phyloP scores from a whole-genome alignment of 2,888 invertebrate genomes.

The Drosophila mulleri region DNA sequence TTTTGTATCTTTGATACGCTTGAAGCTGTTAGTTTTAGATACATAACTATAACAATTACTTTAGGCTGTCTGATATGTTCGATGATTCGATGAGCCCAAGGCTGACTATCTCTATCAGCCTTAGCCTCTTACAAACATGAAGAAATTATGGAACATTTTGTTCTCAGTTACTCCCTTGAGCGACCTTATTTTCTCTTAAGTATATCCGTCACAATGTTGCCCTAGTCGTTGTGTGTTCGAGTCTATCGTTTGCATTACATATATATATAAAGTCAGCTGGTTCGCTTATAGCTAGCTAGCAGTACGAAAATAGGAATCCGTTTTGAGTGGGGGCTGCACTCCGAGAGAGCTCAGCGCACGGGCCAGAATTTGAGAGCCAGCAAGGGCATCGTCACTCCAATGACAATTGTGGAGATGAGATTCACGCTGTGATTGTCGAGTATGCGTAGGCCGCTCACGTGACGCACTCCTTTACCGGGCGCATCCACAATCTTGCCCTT shows the following conservation, averaged over 20 bases:
- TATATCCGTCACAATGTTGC: background rate
- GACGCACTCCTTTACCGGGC: constrained; percentile 89
- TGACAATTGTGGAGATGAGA: constrained; percentile 91
- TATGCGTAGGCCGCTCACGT: constrained; percentile 91
- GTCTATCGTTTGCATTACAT: constrained; percentile 49
- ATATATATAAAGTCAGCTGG: constrained; percentile 46
- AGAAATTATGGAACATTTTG: background rate
- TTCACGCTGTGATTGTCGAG: constrained; percentile 96
- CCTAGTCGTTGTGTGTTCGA: constrained; percentile 43
- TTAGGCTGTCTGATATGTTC: constrained; percentile 8
- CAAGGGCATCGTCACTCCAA: constrained; percentile 89
- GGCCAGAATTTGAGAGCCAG: constrained; percentile 88
- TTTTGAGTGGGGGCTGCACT: background rate
- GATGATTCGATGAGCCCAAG: background rate
- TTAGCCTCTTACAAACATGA: constrained; percentile 3
- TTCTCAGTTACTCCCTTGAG: background rate
- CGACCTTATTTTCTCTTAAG: constrained; percentile 3
- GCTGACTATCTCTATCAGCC: background rate
- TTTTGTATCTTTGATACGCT: background rate
- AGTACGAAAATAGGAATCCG: constrained; percentile 37
- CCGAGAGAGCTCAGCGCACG: constrained; percentile 56
- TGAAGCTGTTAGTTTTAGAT: background rate
- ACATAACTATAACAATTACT: background rate
- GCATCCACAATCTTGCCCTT: constrained; percentile 90
- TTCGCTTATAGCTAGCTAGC: constrained; percentile 50